Evolutionary conservation across 2,797 vertebrate genomes (phyloP).

Genomic region (Gephyroberyx darwinii): DNA sequence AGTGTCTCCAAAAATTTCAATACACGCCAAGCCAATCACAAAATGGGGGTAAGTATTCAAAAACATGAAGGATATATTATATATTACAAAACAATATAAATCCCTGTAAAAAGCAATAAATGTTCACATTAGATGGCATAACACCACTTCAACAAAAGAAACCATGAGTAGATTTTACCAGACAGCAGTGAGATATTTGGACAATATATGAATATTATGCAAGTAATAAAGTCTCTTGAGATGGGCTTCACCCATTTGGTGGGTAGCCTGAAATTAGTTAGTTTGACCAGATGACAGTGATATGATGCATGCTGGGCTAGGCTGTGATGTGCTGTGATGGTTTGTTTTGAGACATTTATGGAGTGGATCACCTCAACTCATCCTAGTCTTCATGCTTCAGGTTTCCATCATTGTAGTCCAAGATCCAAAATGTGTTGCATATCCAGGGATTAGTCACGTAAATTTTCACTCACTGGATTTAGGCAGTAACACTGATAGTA

Average conservation of each 20-base stretch:
- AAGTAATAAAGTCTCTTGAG: slow-evolving; percentile 67
- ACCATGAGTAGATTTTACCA: slow-evolving; percentile 77
- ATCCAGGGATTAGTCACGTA: slow-evolving; percentile 75
- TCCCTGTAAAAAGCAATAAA: slow-evolving; percentile 85
- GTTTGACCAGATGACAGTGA: slow-evolving; percentile 62
- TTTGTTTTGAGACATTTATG: slow-evolving; percentile 38
- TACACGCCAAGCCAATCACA: slow-evolving; percentile 54
- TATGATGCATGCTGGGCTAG: slow-evolving; percentile 67
- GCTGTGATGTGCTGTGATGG: slow-evolving; percentile 42
- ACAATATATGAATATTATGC: slow-evolving; percentile 74
- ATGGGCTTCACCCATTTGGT: slow-evolving; percentile 35
- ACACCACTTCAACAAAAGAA: slow-evolving; percentile 79
- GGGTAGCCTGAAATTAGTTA: slow-evolving; percentile 44
- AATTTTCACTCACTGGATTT: slow-evolving; percentile 76
- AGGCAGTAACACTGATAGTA: slow-evolving; percentile 99
- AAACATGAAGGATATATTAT: slow-evolving; percentile 68
- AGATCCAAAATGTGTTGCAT: slow-evolving; percentile 81
- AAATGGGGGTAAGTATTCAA: slow-evolving; percentile 42
- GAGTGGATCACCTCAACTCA: slow-evolving; percentile 44
- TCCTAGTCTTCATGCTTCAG: slow-evolving; percentile 61
- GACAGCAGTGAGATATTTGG: slow-evolving; percentile 76
- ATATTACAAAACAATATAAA: slow-evolving; percentile 84
- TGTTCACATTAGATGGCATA: slow-evolving; percentile 85
- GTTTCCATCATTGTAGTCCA: slow-evolving; percentile 58
- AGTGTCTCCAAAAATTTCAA: slow-evolving; percentile 38